Evolutionary conservation across 2,888 invertebrate genomes (phyloP).

Genomic region (Drosophila mettleri): DNA sequence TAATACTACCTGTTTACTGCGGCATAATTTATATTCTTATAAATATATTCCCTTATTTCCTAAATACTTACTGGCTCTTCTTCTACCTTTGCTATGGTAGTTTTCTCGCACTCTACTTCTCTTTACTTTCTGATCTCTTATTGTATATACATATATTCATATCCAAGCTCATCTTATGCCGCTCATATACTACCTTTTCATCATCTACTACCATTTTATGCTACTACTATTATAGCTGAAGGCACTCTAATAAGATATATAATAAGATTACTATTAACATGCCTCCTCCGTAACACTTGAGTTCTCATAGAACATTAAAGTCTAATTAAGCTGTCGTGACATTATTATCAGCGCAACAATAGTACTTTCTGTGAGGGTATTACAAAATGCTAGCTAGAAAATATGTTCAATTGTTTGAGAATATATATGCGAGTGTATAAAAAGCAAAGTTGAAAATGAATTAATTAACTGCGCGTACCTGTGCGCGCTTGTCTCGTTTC

Average conservation of each 20-base stretch:
- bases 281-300: not conserved
- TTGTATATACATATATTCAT: not conserved
- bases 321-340: conserved; percentile 1
- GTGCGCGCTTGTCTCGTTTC: conserved; percentile 34
- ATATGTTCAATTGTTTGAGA: conserved; percentile 59
- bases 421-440: conserved; percentile 23
- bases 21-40: no score
- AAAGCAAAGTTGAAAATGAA: conserved; percentile 22
- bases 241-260: not conserved
- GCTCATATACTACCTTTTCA: not conserved
- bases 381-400: conserved; percentile 19
- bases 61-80: no score
- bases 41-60: no score
- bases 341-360: not conserved
- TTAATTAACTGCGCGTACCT: conserved; percentile 55
- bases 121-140: not conserved
- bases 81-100: no score
- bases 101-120: not conserved
- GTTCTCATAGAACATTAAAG: not conserved
- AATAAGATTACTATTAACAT: not conserved
- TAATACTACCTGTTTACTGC: no score
- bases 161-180: not conserved
- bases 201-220: not conserved
- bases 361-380: conserved; percentile 14
- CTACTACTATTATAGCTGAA: no score